phyloP scores from a whole-genome alignment of 1,140 invertebrate species.

The Samia ricini region DNA sequence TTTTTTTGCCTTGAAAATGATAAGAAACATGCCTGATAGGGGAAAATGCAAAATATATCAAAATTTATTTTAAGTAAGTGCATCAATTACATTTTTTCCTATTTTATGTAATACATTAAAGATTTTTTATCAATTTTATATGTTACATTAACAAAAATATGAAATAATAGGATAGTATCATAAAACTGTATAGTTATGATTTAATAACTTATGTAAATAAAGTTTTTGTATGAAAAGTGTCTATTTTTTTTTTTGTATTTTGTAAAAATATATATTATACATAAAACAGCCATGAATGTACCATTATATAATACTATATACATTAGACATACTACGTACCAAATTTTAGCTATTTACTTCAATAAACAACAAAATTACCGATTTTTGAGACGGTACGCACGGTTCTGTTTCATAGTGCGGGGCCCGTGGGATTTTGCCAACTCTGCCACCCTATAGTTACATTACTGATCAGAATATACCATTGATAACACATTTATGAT shows the following conservation, averaged over 20 bases:
- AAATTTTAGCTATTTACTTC: not conserved
- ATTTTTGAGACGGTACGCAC: too few species aligned
- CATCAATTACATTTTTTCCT: not conserved
- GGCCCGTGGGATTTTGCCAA: too few species aligned
- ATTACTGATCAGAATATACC: too few species aligned
- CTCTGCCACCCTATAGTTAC: too few species aligned
- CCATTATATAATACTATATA: not conserved
- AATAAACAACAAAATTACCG: not conserved
- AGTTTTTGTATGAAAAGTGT: not conserved
- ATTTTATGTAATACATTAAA: not conserved
- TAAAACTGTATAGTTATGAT: not conserved
- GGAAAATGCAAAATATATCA: not conserved
- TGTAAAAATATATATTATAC: too few species aligned
- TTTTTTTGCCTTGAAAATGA: not conserved
- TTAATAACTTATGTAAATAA: not conserved
- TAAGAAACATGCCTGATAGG: not conserved
- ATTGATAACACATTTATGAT: too few species aligned
- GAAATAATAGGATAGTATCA: not conserved
- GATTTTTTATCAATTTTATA: too few species aligned
- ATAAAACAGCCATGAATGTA: not conserved
- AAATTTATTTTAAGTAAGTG: conserved; percentile 2
- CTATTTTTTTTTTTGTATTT: not conserved
- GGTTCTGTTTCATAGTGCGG: not conserved
- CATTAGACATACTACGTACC: not conserved
- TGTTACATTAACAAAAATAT: not conserved